Conservation (phyloP, 2,113 vertebrate species). For the Theristicus caerulescens region DNA sequence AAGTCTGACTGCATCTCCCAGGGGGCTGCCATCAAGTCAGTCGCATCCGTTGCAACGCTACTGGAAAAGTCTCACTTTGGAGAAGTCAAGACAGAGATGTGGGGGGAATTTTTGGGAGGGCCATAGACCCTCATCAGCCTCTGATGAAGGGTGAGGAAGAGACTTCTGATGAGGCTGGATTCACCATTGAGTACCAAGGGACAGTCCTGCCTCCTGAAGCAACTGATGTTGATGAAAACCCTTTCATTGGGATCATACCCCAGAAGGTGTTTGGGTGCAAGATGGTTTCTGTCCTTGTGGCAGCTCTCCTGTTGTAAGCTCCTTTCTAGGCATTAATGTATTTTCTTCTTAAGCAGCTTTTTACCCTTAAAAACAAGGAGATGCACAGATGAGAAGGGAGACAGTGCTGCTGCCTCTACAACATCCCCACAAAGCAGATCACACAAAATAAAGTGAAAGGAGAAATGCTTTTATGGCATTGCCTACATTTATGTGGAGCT, state of each 20-base stretch:
- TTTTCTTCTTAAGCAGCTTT: neutral
- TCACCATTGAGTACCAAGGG: neutral
- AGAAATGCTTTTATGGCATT: neutral
- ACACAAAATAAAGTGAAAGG: neutral
- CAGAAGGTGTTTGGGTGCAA: neutral
- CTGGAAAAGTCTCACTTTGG: neutral
- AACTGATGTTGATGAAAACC: neutral
- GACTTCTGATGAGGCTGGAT: neutral
- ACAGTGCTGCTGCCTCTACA: neutral
- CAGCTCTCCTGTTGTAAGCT: neutral
- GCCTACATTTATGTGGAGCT: neutral
- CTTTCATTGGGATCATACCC: neutral
- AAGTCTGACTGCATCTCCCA: neutral
- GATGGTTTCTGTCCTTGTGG: neutral
- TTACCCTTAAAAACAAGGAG: neutral
- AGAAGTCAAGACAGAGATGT: neutral
- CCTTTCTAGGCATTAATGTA: neutral
- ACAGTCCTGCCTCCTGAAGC: neutral
- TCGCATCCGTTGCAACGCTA: accelerated
- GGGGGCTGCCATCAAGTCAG: neutral
- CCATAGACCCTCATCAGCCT: neutral
- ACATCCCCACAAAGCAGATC: neutral
- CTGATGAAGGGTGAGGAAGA: neutral
- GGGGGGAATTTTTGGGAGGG: neutral
- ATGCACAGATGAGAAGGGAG: neutral